Evolutionary conservation across 1,140 invertebrate species (phyloP), one percentile per base, ranked within the genome.

Genomic region (Mya arenaria): DNA sequence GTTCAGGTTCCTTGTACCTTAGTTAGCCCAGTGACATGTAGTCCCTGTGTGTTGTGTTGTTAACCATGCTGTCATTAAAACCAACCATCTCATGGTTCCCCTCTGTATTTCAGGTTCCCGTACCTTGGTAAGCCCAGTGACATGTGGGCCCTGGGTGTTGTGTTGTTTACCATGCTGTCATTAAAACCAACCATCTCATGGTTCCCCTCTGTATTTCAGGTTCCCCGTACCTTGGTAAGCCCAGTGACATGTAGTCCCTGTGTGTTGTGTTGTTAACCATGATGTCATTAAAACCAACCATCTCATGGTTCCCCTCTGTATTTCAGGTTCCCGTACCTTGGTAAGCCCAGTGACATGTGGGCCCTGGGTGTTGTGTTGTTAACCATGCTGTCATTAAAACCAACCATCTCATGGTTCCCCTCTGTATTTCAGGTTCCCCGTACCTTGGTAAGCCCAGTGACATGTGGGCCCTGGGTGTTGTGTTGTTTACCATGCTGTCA

Each of bases 281-380:
- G n/a, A n/a, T n/a, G n/a, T n/a, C n/a, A n/a, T n/a, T n/a, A n/a
- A n/a, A n/a, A n/a, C n/a, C n/a, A n/a, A n/a, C n/a, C n/a, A n/a
- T n/a, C n/a, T n/a, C n/a, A n/a, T n/a, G n/a, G n/a, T 5, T 62
- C 34, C 2, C 13, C 41, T 23, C 8, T 63, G 34, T n/a, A 55
- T 68, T 79, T 65, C 86, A 95, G 94, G 10, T 91, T 92, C 63
- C 93, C 93, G 4, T 94, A 94, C 84, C 69, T 91, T 32, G 93
- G 93, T 17, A 97, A 97, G 91, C 96, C 96, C 0, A 96, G 96
- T 37, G 96, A 97, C 90, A 97, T 97, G 96, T 97, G 96, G 96
- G 96, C 96, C 4, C 88, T 97, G 1, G 96, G 96, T 6, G 96
- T 97, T 30, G 95, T 97, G 4, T 91, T 97, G 6, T 97, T 95